phyloP scores from a whole-genome alignment of 2,888 invertebrate genomes.

The Itoplectis maculator region DNA sequence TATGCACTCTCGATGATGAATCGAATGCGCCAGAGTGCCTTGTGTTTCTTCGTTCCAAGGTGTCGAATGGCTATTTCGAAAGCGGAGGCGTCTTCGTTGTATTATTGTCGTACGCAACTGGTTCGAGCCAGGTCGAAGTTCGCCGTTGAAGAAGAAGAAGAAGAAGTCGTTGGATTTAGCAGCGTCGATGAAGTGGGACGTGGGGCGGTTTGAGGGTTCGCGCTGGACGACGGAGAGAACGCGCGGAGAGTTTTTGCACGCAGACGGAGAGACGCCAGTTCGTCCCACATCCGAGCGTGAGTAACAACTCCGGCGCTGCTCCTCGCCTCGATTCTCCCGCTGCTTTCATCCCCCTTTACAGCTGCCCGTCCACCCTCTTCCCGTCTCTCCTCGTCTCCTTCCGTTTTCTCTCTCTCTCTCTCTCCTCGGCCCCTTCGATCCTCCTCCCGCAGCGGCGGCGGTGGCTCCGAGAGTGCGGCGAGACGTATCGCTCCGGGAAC shows the following conservation, averaged over 20 bases:
- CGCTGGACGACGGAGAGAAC: too few relatives aligned
- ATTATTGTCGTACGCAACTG: background rate
- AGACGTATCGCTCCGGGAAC: slow-evolving; percentile 55
- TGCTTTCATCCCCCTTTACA: slow-evolving; percentile 52
- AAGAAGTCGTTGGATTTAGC: slow-evolving; percentile 11
- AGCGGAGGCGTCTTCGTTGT: background rate
- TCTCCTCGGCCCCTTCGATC: slow-evolving; percentile 2
- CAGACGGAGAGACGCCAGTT: slow-evolving; percentile 73
- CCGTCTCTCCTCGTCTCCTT: slow-evolving; percentile 44
- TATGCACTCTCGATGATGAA: slow-evolving; percentile 10
- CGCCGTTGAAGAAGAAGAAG: slow-evolving; percentile 5
- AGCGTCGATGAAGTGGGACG: slow-evolving; percentile 28
- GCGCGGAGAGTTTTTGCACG: slow-evolving; percentile 72
- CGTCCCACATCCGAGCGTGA: slow-evolving; percentile 74
- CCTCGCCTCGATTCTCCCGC: slow-evolving; percentile 44
- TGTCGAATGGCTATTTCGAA: background rate
- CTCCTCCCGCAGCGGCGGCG: background rate
- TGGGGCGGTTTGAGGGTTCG: slow-evolving; percentile 38
- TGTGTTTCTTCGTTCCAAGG: background rate
- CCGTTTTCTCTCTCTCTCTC: slow-evolving; percentile 39
- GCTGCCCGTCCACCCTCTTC: slow-evolving; percentile 21
- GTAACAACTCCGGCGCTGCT: slow-evolving; percentile 62
- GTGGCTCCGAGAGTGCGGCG: slow-evolving; percentile 42
- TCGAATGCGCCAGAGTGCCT: background rate
- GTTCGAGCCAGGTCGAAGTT: slow-evolving; percentile 2